Evolutionary conservation across 2,797 vertebrate genomes (phyloP), one percentile per base, ranked within the genome.

Genomic region (Siniperca undulata): DNA sequence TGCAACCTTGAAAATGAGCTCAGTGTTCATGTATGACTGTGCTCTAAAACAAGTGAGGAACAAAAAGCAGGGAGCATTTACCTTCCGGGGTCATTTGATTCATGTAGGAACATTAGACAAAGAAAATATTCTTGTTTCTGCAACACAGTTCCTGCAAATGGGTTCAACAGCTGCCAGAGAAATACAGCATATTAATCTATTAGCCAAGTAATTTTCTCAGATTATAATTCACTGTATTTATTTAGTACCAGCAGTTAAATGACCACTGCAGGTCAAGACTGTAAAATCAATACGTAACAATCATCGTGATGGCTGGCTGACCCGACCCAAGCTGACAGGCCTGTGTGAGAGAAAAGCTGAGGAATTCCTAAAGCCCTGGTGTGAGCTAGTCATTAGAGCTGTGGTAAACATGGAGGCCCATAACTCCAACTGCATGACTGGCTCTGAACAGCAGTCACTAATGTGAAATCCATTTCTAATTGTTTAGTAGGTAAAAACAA

Each of bases 391-490:
- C 90, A 83, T 94, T 94, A 94, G 86, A 82, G 83, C 82, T 30
- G 42, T 48, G 70, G 70, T 77, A 78, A 87, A 77, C 83, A 80
- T 64, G 36, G 85, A 90, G 85, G 85, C 86, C 78, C 89, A 80
- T 73, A 50, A 61, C 74, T 88, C 72, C 75, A 50, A 52, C 83
- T 84, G 90, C 88, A 91, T 92, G 89, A 91, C 87, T 93, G 89
- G 82, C 72, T 85, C 82, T 59, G 76, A 93, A 91, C 86, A 91
- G 87, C 86, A 60, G 69, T 67, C 66, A 34, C 83, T 90, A 91
- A 93, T 94, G 88, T 85, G 84, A 92, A 93, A 90, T 94, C 85
- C 78, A 89, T 92, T 91, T 78, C 55, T 90, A 87, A 91, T 92
- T 92, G 89, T 92, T 83, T 58, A 80, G 50, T 77, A 52, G 79